phyloP scores from a whole-genome alignment of 2,888 invertebrate genomes.

The Suillia variegata region DNA sequence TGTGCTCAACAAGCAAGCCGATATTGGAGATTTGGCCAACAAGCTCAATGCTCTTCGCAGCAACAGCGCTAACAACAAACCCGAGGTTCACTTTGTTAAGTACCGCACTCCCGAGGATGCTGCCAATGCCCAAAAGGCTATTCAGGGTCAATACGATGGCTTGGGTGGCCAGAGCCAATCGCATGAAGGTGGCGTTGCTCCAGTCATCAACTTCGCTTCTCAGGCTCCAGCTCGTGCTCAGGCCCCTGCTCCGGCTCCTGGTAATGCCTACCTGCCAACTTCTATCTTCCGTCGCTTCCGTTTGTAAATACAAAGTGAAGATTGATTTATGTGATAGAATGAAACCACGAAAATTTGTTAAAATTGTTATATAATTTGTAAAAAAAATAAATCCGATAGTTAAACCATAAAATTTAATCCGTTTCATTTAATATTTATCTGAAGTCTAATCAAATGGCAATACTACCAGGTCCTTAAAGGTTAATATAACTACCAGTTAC shows the following conservation, averaged over 20 bases:
- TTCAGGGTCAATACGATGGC: conserved; percentile 51
- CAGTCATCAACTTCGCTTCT: conserved; percentile 52
- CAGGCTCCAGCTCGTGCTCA: conserved; percentile 35
- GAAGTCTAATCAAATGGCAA: no score
- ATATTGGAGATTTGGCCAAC: conserved; percentile 46
- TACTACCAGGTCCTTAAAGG: no score
- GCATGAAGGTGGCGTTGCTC: conserved; percentile 48
- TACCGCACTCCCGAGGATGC: conserved; percentile 57
- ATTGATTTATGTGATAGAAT: conserved; percentile 9
- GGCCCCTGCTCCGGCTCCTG: conserved; percentile 41
- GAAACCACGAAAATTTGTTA: no score
- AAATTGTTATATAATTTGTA: no score
- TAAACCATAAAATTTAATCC: no score
- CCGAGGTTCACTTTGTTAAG: conserved; percentile 57
- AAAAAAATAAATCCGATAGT: no score
- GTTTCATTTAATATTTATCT: no score
- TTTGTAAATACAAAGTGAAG: conserved; percentile 7
- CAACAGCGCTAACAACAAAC: conserved; percentile 43
- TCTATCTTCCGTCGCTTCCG: conserved; percentile 39
- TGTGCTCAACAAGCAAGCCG: conserved; percentile 53
- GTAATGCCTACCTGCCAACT: conserved; percentile 42
- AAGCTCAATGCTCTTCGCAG: conserved; percentile 45
- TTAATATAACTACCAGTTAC: no score
- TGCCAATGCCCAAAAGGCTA: conserved; percentile 51
- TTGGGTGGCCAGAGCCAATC: conserved; percentile 41